These are phyloP conservation scores for Portevinia maculata DNA, from an alignment of 2,888 invertebrate species.

Conservation along the genomic window DNA sequence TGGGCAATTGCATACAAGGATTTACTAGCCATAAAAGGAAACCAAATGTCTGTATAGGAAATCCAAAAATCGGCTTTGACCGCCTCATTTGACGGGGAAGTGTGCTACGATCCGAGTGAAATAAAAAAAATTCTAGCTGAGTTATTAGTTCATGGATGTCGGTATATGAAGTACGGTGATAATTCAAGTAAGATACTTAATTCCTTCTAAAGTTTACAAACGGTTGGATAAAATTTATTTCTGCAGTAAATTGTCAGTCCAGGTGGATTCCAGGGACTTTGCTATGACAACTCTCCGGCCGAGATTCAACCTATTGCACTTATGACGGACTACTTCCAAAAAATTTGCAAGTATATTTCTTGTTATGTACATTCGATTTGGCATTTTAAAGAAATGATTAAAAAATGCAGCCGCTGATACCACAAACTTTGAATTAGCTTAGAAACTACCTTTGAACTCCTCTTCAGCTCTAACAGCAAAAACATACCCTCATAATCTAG, in stretches of 20 bases:
- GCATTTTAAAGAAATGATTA: conserved; percentile 83
- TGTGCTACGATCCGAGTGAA: conserved; percentile 69
- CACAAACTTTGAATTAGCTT: conserved; percentile 77
- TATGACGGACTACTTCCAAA: conserved; percentile 91
- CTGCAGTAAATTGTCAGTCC: conserved; percentile 90
- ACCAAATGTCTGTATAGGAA: conserved; percentile 85
- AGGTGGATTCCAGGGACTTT: conserved; percentile 92
- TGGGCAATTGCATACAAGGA: conserved; percentile 90
- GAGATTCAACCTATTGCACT: conserved; percentile 96
- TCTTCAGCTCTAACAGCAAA: conserved; percentile 85
- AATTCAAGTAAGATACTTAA: conserved; percentile 88
- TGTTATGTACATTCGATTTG: neutral
- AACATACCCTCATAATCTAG: conserved; percentile 87
- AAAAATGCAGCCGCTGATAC: conserved; percentile 79
- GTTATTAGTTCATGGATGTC: conserved; percentile 93
- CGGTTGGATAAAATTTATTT: neutral
- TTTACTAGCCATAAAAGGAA: conserved; percentile 84
- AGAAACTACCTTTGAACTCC: conserved; percentile 84
- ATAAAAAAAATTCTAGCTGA: conserved; percentile 84
- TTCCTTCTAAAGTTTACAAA: neutral
- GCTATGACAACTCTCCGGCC: conserved; percentile 97
- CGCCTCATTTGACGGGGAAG: conserved; percentile 88
- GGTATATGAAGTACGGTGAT: conserved; percentile 87
- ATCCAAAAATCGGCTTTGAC: conserved; percentile 91
- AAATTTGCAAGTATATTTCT: conserved; percentile 85